These are phyloP conservation scores for Tapirus indicus DNA, from an alignment of 2,797 vertebrate species.

Conservation along the genomic window DNA sequence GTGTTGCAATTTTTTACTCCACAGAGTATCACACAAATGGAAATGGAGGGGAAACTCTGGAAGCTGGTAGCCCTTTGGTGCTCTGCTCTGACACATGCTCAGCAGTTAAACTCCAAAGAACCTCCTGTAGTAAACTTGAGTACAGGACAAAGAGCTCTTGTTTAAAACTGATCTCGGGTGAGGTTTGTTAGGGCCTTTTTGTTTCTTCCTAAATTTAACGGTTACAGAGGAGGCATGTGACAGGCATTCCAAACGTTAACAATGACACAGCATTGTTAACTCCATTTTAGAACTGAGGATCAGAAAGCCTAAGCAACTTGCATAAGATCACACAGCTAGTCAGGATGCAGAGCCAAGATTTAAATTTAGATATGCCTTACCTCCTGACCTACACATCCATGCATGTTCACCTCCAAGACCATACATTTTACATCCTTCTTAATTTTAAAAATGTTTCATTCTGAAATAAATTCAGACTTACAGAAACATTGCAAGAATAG, in stretches of 20 bases:
- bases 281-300: conserved; percentile 32
- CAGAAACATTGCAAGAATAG: not conserved
- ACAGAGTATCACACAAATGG: not conserved
- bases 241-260: not conserved
- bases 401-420: not conserved
- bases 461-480: conserved; percentile 26
- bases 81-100: not conserved
- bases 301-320: not conserved
- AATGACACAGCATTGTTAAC: not conserved
- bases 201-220: conserved; percentile 23
- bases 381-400: not conserved
- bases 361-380: not conserved
- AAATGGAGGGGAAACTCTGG: not conserved
- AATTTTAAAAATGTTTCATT: not conserved
- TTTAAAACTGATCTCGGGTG: not conserved
- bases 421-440: not conserved
- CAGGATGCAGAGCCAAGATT: not conserved
- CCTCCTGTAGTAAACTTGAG: not conserved
- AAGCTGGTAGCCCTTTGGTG: not conserved
- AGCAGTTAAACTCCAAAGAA: conserved; percentile 6
- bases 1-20: not conserved
- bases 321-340: not conserved
- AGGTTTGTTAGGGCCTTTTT: not conserved
- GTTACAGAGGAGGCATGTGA: not conserved
- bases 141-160: not conserved